These are phyloP conservation scores for Archaeoteleia sp. DNA, from an alignment of 2,888 invertebrate species.

Conservation along the genomic window DNA sequence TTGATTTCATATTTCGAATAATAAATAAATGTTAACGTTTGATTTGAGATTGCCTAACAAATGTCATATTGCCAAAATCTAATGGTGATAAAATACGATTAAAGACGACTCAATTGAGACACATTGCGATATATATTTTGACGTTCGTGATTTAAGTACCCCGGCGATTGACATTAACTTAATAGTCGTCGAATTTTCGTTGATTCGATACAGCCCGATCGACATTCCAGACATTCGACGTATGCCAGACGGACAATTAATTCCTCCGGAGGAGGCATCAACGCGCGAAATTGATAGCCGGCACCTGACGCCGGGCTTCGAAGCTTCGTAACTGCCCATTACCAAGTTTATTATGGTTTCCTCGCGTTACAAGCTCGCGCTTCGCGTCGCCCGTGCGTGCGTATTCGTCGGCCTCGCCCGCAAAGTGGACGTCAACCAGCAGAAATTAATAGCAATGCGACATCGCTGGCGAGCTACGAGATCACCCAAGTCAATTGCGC, in stretches of 20 bases:
- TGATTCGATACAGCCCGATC: slow-evolving; percentile 35
- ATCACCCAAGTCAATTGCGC: slow-evolving; percentile 34
- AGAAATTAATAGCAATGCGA: slow-evolving; percentile 53
- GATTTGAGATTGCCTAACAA: too few relatives aligned
- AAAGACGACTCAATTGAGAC: too few relatives aligned
- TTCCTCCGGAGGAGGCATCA: slow-evolving; percentile 56
- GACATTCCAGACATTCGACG: slow-evolving; percentile 48
- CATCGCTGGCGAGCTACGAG: slow-evolving; percentile 40
- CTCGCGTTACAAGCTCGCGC: slow-evolving; percentile 50
- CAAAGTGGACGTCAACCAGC: slow-evolving; percentile 45
- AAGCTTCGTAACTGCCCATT: slow-evolving; percentile 61
- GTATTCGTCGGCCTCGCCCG: slow-evolving; percentile 26
- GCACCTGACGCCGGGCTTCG: slow-evolving; percentile 60
- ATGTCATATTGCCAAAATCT: too few relatives aligned
- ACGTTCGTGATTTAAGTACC: too few relatives aligned
- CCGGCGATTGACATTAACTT: slow-evolving; percentile 12
- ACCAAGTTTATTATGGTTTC: slow-evolving; percentile 65
- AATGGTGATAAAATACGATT: too few relatives aligned
- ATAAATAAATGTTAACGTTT: too few relatives aligned
- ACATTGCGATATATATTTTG: too few relatives aligned
- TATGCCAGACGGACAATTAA: slow-evolving; percentile 60
- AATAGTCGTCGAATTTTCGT: slow-evolving; percentile 43
- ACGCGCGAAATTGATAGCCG: slow-evolving; percentile 63
- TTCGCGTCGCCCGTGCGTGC: slow-evolving; percentile 27
- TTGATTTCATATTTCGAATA: too few relatives aligned